Evolutionary conservation across 2,888 invertebrate species (phyloP).

Genomic region (Netelia fuscicornis): DNA sequence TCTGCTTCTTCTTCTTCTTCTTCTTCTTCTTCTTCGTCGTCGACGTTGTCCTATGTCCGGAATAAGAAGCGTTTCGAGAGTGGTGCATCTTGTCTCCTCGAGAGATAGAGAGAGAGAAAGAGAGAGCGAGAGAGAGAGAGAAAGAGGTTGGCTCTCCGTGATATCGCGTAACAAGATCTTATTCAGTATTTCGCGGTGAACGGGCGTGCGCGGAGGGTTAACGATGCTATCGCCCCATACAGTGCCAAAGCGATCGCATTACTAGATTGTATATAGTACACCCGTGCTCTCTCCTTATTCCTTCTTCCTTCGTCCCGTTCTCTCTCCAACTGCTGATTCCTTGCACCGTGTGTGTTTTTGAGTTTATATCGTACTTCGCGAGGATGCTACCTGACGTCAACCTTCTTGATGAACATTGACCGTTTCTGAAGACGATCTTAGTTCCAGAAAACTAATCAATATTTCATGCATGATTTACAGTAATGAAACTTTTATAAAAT

Average conservation of each 20-base stretch:
- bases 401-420: conserved; percentile 10
- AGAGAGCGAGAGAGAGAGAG: conserved; percentile 46
- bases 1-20: conserved; percentile 15
- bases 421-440: no score
- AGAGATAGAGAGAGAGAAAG: conserved; percentile 39
- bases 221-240: conserved; percentile 84
- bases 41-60: conserved; percentile 25
- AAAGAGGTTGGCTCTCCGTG: conserved; percentile 75
- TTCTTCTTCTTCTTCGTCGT: conserved; percentile 6
- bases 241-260: conserved; percentile 85
- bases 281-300: conserved; percentile 71
- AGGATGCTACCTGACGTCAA: conserved; percentile 17
- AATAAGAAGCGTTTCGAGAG: conserved; percentile 22
- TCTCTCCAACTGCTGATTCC: conserved; percentile 8
- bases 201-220: conserved; percentile 78
- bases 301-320: conserved; percentile 36
- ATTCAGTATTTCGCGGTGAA: conserved; percentile 78
- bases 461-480: no score
- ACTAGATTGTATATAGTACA: conserved; percentile 78
- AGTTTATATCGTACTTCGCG: conserved; percentile 19
- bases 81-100: background rate
- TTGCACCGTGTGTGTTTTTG: conserved; percentile 43
- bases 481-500: background rate
- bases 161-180: conserved; percentile 85
- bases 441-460: no score